These are phyloP conservation scores for Acromyrmex echinatior DNA, from an alignment of 1,140 invertebrate genomes.

Conservation along the genomic window DNA sequence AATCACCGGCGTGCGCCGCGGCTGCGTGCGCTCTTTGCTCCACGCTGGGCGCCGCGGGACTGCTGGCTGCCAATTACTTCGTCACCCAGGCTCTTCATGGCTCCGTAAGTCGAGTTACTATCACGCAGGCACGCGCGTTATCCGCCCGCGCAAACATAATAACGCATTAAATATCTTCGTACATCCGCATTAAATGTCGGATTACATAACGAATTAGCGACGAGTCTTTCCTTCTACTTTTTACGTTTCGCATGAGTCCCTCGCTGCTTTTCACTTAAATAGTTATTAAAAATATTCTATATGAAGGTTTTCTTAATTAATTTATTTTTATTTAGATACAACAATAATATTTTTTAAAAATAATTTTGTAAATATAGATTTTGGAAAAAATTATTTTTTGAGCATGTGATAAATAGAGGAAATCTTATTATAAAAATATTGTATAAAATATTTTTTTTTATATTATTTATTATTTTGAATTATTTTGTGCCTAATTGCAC, in stretches of 20 bases:
- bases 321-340: no score
- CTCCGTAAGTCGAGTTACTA: conserved; percentile 84
- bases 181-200: background rate
- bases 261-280: background rate
- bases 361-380: no score
- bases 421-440: no score
- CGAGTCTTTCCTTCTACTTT: conserved; percentile 8
- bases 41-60: conserved; percentile 87
- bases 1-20: conserved; percentile 86
- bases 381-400: no score
- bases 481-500: no score
- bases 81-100: conserved; percentile 88
- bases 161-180: conserved; percentile 16
- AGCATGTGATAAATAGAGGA: no score
- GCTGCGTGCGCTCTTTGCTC: conserved; percentile 88
- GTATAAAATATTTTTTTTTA: no score
- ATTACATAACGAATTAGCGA: conserved; percentile 17
- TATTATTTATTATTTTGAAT: background rate
- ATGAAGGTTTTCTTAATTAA: no score
- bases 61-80: conserved; percentile 88
- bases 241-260: background rate
- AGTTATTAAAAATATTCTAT: background rate
- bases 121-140: background rate
- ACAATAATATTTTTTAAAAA: no score
- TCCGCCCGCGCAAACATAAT: conserved; percentile 35